Evolutionary conservation across 2,797 vertebrate species (phyloP).

Genomic region (Pelochelys cantorii): DNA sequence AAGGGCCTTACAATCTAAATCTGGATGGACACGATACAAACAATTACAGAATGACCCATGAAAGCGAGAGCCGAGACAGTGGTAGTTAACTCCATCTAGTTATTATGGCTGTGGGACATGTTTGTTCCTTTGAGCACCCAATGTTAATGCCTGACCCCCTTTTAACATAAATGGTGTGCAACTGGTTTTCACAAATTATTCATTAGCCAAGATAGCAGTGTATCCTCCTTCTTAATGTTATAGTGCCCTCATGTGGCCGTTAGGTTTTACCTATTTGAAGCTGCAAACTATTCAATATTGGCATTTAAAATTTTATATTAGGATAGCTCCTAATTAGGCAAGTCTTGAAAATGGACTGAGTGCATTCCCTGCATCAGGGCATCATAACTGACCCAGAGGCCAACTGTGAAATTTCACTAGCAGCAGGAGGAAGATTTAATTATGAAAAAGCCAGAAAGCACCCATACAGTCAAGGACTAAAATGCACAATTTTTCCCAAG

Average conservation of each 20-base stretch:
- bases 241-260: constrained; percentile 66
- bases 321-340: background rate
- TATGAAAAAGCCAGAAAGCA: background rate
- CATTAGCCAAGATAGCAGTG: accelerated
- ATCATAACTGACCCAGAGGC: constrained; percentile 25
- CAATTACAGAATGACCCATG: constrained; percentile 45
- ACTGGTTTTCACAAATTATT: accelerated
- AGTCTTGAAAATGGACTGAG: constrained; percentile 15
- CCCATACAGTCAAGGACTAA: constrained; percentile 8
- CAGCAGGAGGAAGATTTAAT: constrained; percentile 43
- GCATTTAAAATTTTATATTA: accelerated
- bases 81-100: background rate
- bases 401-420: constrained; percentile 53
- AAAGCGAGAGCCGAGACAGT: background rate
- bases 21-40: background rate
- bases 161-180: accelerated
- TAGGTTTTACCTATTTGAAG: accelerated
- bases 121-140: background rate
- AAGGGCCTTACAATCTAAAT: constrained; percentile 51
- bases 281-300: accelerated
- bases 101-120: background rate
- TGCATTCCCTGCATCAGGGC: background rate
- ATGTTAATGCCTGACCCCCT: background rate
- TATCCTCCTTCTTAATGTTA: constrained; percentile 26
- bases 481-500: background rate